Percentiles rank a stretch among this genome's conserved stretches.
These are phyloP conservation scores for Coelopa frigida DNA, from an alignment of 1,140 invertebrate species.

Conservation along the genomic window DNA sequence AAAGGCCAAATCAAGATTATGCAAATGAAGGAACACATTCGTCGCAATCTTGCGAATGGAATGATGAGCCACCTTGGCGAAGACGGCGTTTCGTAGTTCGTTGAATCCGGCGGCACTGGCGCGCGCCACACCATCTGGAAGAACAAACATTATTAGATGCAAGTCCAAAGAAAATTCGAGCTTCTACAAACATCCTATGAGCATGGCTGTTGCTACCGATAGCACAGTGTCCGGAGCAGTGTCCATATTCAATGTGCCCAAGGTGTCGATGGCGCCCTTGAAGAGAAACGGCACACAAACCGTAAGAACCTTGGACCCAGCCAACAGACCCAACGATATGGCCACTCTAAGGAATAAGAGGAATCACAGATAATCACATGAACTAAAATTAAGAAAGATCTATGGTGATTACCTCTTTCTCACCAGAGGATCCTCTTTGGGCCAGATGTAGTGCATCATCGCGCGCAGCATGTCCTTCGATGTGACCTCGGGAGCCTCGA, in stretches of 20 bases:
- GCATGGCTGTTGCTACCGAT: constrained; percentile 67
- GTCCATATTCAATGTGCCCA: constrained; percentile 69
- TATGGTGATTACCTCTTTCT: constrained; percentile 24
- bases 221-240: constrained; percentile 65
- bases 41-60: constrained; percentile 90
- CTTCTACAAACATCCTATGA: constrained; percentile 93
- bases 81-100: constrained; percentile 95
- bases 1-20: constrained; percentile 90
- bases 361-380: constrained; percentile 12
- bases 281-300: constrained; percentile 96
- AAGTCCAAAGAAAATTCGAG: constrained; percentile 22
- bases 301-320: constrained; percentile 81
- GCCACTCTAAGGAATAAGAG: constrained; percentile 57
- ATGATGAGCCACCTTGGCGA: constrained; percentile 96
- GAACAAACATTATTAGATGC: background rate
- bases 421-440: constrained; percentile 55
- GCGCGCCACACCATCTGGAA: constrained; percentile 85
- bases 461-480: constrained; percentile 74
- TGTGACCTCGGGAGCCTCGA: constrained; percentile 58
- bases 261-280: constrained; percentile 85
- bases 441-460: constrained; percentile 94
- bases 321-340: constrained; percentile 70
- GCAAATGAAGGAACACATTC: constrained; percentile 96
- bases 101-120: constrained; percentile 86
- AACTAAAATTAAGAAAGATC: constrained; percentile 1